Percentiles rank a stretch among this genome's conserved stretches.
These are phyloP conservation scores for Eumerus sabulonum DNA, from an alignment of 2,888 invertebrate species.

Conservation along the genomic window DNA sequence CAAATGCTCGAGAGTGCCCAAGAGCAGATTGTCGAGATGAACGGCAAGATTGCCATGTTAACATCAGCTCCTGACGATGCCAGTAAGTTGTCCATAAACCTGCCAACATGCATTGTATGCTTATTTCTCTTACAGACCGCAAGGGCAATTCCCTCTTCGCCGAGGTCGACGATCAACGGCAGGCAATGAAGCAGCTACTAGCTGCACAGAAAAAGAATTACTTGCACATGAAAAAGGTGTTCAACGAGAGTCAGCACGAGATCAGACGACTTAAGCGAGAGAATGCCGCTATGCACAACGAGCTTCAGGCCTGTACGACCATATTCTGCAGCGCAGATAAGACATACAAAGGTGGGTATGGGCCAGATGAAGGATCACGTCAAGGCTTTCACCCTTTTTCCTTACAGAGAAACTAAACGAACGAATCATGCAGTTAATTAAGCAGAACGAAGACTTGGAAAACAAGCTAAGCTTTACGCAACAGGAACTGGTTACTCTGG, in stretches of 20 bases:
- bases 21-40: slow-evolving; percentile 76
- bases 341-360: slow-evolving; percentile 74
- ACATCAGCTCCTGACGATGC: slow-evolving; percentile 73
- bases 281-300: slow-evolving; percentile 77
- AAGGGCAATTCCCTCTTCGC: slow-evolving; percentile 84
- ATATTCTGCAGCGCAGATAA: slow-evolving; percentile 78
- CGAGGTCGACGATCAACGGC: slow-evolving; percentile 84
- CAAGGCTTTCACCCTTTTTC: slow-evolving; percentile 19
- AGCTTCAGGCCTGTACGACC: slow-evolving; percentile 75
- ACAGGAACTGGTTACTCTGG: slow-evolving; percentile 74
- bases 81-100: slow-evolving; percentile 70
- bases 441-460: slow-evolving; percentile 75
- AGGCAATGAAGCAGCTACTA: slow-evolving; percentile 82
- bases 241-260: slow-evolving; percentile 76
- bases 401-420: slow-evolving; percentile 75
- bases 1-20: slow-evolving; percentile 76
- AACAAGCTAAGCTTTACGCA: slow-evolving; percentile 74
- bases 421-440: slow-evolving; percentile 73
- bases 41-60: slow-evolving; percentile 74
- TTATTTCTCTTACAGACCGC: slow-evolving; percentile 78
- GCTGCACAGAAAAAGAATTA: slow-evolving; percentile 82
- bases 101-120: background rate
- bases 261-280: slow-evolving; percentile 77
- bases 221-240: slow-evolving; percentile 78
- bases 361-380: too few species aligned